A percentile compares a stretch with the other conserved stretches of the same genome.
Conservation (phyloP, 1,140 invertebrate genomes). For the Dendrolimus kikuchii region DNA sequence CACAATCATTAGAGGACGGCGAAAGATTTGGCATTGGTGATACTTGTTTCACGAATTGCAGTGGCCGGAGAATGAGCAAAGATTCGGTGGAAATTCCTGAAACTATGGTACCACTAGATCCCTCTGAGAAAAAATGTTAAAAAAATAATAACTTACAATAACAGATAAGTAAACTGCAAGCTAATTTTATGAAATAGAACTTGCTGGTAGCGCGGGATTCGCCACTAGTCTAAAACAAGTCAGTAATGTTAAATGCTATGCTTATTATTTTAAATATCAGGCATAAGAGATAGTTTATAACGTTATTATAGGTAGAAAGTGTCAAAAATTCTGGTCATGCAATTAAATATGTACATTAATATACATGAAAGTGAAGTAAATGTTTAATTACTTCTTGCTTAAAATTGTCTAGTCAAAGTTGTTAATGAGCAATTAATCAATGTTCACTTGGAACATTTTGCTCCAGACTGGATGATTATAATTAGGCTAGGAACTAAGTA, state of each 20-base stretch:
- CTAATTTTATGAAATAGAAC: too few relatives aligned
- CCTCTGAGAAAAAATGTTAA: constrained; percentile 42
- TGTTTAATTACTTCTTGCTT: constrained; percentile 2
- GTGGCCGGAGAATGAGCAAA: constrained; percentile 84
- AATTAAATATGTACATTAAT: not conserved
- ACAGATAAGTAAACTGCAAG: not conserved
- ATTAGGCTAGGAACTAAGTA: constrained; percentile 1
- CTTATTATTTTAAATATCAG: too few relatives aligned
- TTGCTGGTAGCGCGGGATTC: not conserved
- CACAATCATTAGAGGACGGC: constrained; percentile 87
- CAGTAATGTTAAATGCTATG: too few relatives aligned
- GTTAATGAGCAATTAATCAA: constrained; percentile 20
- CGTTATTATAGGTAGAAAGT: too few relatives aligned
- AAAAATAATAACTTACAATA: constrained; percentile 2
- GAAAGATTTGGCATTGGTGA: constrained; percentile 88
- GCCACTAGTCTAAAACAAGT: not conserved
- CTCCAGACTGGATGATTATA: constrained; percentile 31
- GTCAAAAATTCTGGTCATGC: not conserved
- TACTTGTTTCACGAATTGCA: constrained; percentile 86
- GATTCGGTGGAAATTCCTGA: constrained; percentile 60
- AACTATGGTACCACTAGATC: constrained; percentile 57
- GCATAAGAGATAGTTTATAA: too few relatives aligned
- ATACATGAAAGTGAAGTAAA: not conserved
- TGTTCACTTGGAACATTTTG: constrained; percentile 9
- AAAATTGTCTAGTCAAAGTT: constrained; percentile 39